These are phyloP conservation scores for Tautogolabrus adspersus DNA, from an alignment of 2,113 vertebrate species.

Conservation along the genomic window DNA sequence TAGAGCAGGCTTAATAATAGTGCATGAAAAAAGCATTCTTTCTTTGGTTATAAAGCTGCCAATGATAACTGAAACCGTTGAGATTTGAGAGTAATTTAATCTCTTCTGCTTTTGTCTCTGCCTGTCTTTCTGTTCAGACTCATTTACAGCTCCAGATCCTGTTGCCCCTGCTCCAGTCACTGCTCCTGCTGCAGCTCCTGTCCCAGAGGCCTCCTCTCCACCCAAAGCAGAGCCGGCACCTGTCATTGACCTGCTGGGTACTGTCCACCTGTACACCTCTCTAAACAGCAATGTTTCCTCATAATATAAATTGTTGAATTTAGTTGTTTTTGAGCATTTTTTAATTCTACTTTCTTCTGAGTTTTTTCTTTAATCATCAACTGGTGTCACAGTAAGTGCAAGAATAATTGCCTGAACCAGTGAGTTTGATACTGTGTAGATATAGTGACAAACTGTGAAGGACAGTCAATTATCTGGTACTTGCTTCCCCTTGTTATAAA, in stretches of 20 bases:
- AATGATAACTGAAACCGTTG: not conserved
- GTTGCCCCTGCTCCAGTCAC: slow-evolving; percentile 61
- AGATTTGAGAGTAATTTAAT: not conserved
- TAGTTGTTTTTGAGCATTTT: not conserved
- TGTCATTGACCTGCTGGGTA: slow-evolving; percentile 98
- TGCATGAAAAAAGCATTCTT: slow-evolving; percentile 11
- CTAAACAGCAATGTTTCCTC: not conserved
- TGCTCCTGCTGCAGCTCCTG: slow-evolving; percentile 63
- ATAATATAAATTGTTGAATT: not conserved
- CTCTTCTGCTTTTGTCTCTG: slow-evolving; percentile 10
- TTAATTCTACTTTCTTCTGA: not conserved
- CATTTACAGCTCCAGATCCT: slow-evolving; percentile 60
- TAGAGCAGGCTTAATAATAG: slow-evolving; percentile 6
- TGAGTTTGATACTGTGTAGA: not conserved
- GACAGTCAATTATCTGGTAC: too few relatives aligned
- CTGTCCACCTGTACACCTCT: slow-evolving; percentile 66
- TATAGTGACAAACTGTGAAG: not conserved
- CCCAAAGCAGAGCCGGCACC: slow-evolving; percentile 90
- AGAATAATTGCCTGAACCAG: not conserved
- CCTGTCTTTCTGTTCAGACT: slow-evolving; percentile 53
- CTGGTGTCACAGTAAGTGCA: slow-evolving; percentile 5
- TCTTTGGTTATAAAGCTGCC: slow-evolving; percentile 3
- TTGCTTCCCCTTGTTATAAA: not conserved
- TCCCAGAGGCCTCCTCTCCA: slow-evolving; percentile 87
- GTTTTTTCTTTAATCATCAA: not conserved